Evolutionary conservation across 1,140 invertebrate genomes (phyloP).

Genomic region (Lepidurus packardi): DNA sequence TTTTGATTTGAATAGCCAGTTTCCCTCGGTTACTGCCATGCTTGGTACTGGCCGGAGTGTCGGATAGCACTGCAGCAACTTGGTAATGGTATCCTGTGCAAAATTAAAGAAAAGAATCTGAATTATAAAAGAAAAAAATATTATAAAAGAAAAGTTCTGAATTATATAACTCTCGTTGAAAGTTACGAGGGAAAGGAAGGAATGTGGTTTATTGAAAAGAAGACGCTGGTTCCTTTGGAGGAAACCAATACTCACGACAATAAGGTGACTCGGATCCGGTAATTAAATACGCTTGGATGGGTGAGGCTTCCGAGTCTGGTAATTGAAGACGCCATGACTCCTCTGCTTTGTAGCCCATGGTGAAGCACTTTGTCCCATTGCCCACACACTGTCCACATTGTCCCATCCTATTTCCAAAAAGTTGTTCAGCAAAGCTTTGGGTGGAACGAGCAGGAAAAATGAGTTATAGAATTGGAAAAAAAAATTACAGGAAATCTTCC

Average conservation of each 20-base stretch:
- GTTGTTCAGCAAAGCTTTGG: no score
- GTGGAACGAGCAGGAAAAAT: no score
- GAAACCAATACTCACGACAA: conserved; percentile 61
- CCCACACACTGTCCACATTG: conserved; percentile 51
- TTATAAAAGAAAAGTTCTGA: conserved; percentile 28
- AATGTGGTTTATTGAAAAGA: conserved; percentile 23
- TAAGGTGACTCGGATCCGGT: conserved; percentile 61
- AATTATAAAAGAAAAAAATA: no score
- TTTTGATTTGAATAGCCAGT: conserved; percentile 60
- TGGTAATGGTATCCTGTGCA: conserved; percentile 65
- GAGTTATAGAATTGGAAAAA: conserved; percentile 54
- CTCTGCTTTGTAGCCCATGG: conserved; percentile 30
- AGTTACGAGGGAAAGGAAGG: background rate
- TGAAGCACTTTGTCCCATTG: conserved; percentile 54
- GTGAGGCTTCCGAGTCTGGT: conserved; percentile 40
- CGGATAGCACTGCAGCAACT: conserved; percentile 64
- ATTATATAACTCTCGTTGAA: background rate
- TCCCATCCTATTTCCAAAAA: conserved; percentile 50
- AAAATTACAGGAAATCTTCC: conserved; percentile 60
- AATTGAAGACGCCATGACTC: conserved; percentile 34
- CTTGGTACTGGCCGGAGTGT: conserved; percentile 58
- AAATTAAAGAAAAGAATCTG: conserved; percentile 35
- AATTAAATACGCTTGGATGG: conserved; percentile 61
- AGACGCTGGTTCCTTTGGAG: background rate
- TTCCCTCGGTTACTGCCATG: conserved; percentile 73